Percentiles rank a stretch among this genome's conserved stretches.
Evolutionary conservation across 2,888 invertebrate genomes (phyloP).

Genomic region (Synergus japonicus): DNA sequence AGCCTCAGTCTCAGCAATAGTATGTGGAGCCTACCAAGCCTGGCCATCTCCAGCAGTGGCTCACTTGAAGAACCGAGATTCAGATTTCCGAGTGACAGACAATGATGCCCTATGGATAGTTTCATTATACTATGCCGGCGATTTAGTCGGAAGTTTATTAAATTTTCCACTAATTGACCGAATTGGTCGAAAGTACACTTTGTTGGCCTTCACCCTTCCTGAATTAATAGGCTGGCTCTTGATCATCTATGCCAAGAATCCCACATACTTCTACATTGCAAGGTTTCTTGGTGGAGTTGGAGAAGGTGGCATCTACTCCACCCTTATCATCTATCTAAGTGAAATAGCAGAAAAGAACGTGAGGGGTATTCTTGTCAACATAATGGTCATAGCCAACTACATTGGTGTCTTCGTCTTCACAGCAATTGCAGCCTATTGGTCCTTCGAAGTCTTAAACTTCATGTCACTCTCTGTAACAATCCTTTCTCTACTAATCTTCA

Average conservation of each 20-base stretch:
- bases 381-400: constrained; percentile 36
- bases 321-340: constrained; percentile 33
- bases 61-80: constrained; percentile 18
- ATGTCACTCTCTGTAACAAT: constrained; percentile 20
- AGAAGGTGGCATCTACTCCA: constrained; percentile 27
- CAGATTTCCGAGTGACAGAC: constrained; percentile 19
- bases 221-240: constrained; percentile 26
- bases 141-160: constrained; percentile 29
- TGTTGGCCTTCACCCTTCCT: constrained; percentile 18
- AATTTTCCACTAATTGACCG: constrained; percentile 19
- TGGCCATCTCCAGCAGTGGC: constrained; percentile 34
- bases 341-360: constrained; percentile 35
- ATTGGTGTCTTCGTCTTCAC: constrained; percentile 31
- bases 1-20: constrained; percentile 30
- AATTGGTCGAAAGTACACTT: constrained; percentile 23
- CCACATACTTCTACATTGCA: constrained; percentile 10
- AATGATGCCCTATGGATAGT: constrained; percentile 27
- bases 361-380: constrained; percentile 33
- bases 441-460: constrained; percentile 15
- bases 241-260: constrained; percentile 36
- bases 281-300: constrained; percentile 29
- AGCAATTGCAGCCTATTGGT: constrained; percentile 33
- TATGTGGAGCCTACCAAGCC: constrained; percentile 31
- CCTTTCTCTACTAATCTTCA: constrained; percentile 29
- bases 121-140: constrained; percentile 15